Evolutionary conservation across 2,888 invertebrate genomes (phyloP), one percentile per base, ranked within the genome.

Genomic region (Oasisia sp.): DNA sequence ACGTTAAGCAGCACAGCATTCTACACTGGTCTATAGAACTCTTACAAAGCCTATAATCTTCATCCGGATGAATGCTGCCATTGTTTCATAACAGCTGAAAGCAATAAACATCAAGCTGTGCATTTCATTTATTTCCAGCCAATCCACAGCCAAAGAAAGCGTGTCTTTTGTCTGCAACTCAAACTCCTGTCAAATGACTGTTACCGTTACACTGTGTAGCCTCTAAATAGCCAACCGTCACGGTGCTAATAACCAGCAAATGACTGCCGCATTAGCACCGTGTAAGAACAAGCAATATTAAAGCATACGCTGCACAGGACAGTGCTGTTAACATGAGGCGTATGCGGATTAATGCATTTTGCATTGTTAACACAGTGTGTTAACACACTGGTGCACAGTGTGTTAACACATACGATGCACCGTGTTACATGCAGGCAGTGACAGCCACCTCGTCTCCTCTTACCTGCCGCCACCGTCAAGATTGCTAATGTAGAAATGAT

Each of bases 181-280:
- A 38, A 56, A 56, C 14, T 74, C 74, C 74, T 74, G 27, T 74
- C 7, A 7, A 74, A 27, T n/a, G 19, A 74, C 27, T 27, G 27
- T 74, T 19, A 74, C 74, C 27, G n/a, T 27, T 74, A 74, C 27
- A 19, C 1, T 14, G 11, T 14, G 14, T 19, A 56, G 56, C 56
- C 19, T 56, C 56, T 19, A 19, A 56, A 56, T 74, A 74, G n/a
- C 74, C 74, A 74, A 74, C 74, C 74, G 27, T 74, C 74, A 74
- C 74, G 14, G n/a, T 74, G 74, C 74, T 74, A 74, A 74, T 74
- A 74, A 74, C 74, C 74, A 74, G 74, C 74, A n/a, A 74, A 74
- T 74, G 74, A 74, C 27, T n/a, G 27, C 74, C 27, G 74, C 27
- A 74, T 74, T 74, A 74, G 74, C 74, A 74, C 74, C 27, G 74